Conservation (phyloP, 2,888 invertebrate species). For the Platycheirus albimanus region DNA sequence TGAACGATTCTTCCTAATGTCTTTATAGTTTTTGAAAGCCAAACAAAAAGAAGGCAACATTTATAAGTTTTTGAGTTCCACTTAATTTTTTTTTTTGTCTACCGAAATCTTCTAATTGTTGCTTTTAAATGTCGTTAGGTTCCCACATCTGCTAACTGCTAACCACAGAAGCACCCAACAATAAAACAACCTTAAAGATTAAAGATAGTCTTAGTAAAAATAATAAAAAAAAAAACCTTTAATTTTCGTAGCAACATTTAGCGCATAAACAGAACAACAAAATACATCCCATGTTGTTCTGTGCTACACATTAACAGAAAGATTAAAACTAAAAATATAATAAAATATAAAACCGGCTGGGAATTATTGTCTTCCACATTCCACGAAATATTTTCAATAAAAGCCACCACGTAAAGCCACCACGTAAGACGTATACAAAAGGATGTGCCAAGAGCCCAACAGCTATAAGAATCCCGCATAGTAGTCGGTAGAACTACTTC, state of each 20-base stretch:
- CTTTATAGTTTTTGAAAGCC: no score
- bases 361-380: slow-evolving; percentile 67
- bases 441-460: slow-evolving; percentile 57
- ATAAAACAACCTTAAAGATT: no score
- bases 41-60: no score
- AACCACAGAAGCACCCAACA: no score
- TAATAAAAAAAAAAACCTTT: no score
- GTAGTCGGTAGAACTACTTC: neutral
- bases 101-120: no score
- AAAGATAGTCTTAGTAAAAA: no score
- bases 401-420: slow-evolving; percentile 43
- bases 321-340: slow-evolving; percentile 14
- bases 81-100: no score
- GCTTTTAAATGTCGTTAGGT: no score
- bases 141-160: no score
- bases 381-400: slow-evolving; percentile 70
- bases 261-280: slow-evolving; percentile 41
- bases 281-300: slow-evolving; percentile 45
- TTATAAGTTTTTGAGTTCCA: no score
- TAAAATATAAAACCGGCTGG: slow-evolving; percentile 50
- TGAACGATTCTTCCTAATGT: no score
- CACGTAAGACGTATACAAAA: slow-evolving; percentile 26
- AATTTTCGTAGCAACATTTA: neutral
- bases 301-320: slow-evolving; percentile 12
- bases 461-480: neutral